Conservation (phyloP, 2,113 vertebrate genomes). For the Pterocles orientalis region DNA sequence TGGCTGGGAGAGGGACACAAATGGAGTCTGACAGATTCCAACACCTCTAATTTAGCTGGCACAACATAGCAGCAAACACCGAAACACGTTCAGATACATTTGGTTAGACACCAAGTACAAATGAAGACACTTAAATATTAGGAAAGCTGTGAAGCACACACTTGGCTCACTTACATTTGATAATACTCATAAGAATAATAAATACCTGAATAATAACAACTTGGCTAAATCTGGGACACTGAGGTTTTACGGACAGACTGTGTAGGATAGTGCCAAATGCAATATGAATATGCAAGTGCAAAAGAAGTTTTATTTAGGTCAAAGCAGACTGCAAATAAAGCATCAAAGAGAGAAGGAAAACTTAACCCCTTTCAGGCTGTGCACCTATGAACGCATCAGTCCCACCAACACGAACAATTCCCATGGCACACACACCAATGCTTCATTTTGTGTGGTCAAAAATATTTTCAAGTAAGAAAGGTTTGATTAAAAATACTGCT, state of each 20-base stretch:
- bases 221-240: constrained; percentile 26
- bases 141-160: not conserved
- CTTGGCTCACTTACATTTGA: constrained; percentile 18
- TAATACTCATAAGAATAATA: constrained; percentile 31
- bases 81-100: not conserved
- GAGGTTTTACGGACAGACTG: constrained; percentile 28
- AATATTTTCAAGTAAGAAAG: not conserved
- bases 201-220: constrained; percentile 57
- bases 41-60: not conserved
- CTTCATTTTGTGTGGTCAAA: not conserved
- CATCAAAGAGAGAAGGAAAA: not conserved
- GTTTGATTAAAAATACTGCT: not conserved
- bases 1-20: not conserved
- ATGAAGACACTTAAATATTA: not conserved
- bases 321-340: not conserved
- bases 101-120: not conserved
- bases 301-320: constrained; percentile 43
- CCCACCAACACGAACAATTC: not conserved
- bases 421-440: rapidly evolving
- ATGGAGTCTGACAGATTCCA: constrained; percentile 38
- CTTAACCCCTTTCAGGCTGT: not conserved
- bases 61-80: constrained; percentile 1
- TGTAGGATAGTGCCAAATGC: constrained; percentile 21
- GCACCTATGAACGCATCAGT: not conserved
- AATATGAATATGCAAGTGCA: constrained; percentile 20